Conservation (phyloP, 2,888 invertebrate species). For the Hedychridium roseum region DNA sequence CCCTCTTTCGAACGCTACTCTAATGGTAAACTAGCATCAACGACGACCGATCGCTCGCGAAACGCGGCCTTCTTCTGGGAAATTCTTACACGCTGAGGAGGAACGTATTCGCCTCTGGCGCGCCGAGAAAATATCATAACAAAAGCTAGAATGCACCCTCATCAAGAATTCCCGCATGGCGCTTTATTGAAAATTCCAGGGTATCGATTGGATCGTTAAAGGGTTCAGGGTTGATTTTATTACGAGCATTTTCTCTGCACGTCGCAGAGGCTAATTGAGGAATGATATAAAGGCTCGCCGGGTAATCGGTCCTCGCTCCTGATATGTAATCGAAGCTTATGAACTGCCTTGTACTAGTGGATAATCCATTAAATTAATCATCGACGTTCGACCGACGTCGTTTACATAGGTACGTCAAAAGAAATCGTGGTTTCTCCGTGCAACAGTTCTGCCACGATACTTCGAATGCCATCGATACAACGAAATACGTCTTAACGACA, state of each 20-base stretch:
- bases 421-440: too few relatives aligned
- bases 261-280: conserved; percentile 1
- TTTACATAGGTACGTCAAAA: too few relatives aligned
- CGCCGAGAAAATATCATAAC: not conserved
- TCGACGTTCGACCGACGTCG: too few relatives aligned
- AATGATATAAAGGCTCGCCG: conserved; percentile 14
- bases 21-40: conserved; percentile 36
- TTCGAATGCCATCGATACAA: too few relatives aligned
- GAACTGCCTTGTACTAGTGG: conserved; percentile 43
- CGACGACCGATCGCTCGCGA: conserved; percentile 31
- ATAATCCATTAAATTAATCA: conserved; percentile 33
- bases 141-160: too few relatives aligned
- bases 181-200: too few relatives aligned
- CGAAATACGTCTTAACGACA: too few relatives aligned
- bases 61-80: conserved; percentile 14
- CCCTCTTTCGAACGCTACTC: conserved; percentile 26
- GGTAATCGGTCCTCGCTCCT: conserved; percentile 30
- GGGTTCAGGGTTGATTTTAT: too few relatives aligned
- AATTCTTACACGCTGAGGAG: conserved; percentile 17
- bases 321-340: conserved; percentile 49
- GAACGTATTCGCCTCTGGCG: conserved; percentile 18
- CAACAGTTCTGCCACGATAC: too few relatives aligned
- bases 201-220: too few relatives aligned
- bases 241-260: too few relatives aligned
- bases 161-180: too few relatives aligned